These are phyloP conservation scores for Drosophila parthenogenetica DNA, from an alignment of 2,888 invertebrate genomes.

Conservation along the genomic window DNA sequence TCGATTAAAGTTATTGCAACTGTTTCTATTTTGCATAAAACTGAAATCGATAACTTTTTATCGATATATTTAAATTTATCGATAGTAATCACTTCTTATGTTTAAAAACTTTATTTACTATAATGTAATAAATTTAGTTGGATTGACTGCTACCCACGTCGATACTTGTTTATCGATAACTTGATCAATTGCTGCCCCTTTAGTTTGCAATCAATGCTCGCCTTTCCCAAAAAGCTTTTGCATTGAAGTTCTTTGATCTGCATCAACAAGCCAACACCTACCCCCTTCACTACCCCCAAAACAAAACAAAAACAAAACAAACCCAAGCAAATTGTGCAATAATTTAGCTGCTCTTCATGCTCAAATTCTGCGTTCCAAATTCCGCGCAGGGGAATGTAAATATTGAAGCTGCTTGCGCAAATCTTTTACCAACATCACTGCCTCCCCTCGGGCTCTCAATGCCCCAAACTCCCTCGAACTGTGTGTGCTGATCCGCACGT, in stretches of 20 bases:
- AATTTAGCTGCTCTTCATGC: slow-evolving; percentile 11
- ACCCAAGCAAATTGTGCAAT: slow-evolving; percentile 39
- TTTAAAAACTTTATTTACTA: no score
- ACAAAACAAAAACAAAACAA: slow-evolving; percentile 22
- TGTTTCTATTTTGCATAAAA: no score
- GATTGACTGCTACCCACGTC: no score
- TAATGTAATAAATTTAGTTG: no score
- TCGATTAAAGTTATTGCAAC: no score
- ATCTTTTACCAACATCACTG: slow-evolving; percentile 3
- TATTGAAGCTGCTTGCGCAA: slow-evolving; percentile 38
- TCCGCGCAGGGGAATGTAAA: slow-evolving; percentile 31
- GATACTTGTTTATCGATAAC: slow-evolving; percentile 8
- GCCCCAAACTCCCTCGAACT: neutral
- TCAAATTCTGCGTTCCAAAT: slow-evolving; percentile 2
- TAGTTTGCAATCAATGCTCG: slow-evolving; percentile 8
- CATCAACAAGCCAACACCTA: neutral
- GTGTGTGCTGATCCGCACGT: slow-evolving; percentile 43
- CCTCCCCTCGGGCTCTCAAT: no score
- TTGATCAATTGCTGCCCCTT: neutral
- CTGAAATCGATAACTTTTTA: no score
- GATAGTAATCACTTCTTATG: no score
- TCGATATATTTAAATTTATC: no score
- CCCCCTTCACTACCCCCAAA: neutral
- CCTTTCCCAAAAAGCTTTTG: neutral
- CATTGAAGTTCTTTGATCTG: slow-evolving; percentile 44